These are phyloP conservation scores for Akabosia matsudoensis DNA, from an alignment of 1,140 invertebrate species.

Conservation along the genomic window DNA sequence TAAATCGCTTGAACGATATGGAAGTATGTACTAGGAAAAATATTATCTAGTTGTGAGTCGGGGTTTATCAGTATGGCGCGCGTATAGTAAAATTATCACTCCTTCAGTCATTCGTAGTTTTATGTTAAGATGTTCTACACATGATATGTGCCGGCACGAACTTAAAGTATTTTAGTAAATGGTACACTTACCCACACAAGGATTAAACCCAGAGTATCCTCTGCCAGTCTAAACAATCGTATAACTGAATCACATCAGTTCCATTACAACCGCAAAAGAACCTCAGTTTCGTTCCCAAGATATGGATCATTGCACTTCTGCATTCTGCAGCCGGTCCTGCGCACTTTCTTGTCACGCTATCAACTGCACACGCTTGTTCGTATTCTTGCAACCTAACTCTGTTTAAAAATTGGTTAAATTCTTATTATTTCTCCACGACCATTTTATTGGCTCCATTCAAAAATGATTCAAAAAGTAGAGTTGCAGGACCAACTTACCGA, in stretches of 20 bases:
- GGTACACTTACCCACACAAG: constrained; percentile 76
- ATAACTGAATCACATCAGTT: constrained; percentile 72
- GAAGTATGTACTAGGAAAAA: too few species aligned
- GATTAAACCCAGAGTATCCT: constrained; percentile 84
- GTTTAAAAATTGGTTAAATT: too few species aligned
- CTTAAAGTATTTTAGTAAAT: too few species aligned
- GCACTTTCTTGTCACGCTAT: constrained; percentile 80
- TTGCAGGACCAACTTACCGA: constrained; percentile 46
- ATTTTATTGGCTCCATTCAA: neutral
- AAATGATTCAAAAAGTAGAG: neutral
- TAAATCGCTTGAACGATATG: too few species aligned
- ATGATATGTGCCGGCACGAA: too few species aligned
- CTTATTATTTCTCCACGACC: neutral
- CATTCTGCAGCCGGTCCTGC: constrained; percentile 77
- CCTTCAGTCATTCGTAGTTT: too few species aligned
- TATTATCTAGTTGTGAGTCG: too few species aligned
- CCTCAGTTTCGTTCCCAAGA: constrained; percentile 77
- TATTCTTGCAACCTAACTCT: constrained; percentile 77
- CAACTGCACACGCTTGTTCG: constrained; percentile 84
- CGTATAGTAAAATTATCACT: too few species aligned
- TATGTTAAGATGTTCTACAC: neutral
- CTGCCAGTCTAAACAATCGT: constrained; percentile 84
- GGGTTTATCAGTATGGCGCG: too few species aligned
- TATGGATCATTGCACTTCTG: constrained; percentile 74
- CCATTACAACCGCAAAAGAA: constrained; percentile 80